Base-by-base conservation (phyloP, 2,797 vertebrate genomes). In the Delichon dasypus region DNA sequence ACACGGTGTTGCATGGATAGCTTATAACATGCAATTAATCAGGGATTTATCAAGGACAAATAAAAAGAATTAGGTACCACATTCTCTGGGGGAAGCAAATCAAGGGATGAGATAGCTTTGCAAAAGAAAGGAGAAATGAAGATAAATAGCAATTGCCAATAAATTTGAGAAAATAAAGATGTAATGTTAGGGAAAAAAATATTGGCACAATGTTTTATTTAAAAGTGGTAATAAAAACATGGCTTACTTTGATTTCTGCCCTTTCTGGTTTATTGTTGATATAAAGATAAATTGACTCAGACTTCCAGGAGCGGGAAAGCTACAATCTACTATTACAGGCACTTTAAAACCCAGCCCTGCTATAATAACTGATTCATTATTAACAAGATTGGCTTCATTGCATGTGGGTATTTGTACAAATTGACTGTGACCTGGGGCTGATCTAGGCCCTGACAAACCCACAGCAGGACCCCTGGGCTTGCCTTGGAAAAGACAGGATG, bases 261-360 rank as follows among this genome's bases (percentile, higher is more conserved):
- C 92, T 95, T 95, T 95, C 94, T 89, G 58, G 47, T 86, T 97
- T 93, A 93, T 90, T 87, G 85, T 87, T 95, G 85, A 93, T 92
- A 94, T 88, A 94, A 97, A 97, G 90, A 97, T 65, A 92, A 96
- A 96, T 93, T 89, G 95, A 91, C 90, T 96, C 68, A 91, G 90
- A 70, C 85, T 94, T 95, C 55, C 84, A 90, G 86, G 68, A 94
- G 83, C 1, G 0, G 81, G 62, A 93, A 90, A 89, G 87, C 89
- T 86, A 72, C 17, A 4, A 91, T 75, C 77, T 92, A 70, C 84
- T 85, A 64, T 77, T 70, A 88, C 22, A 86, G 54, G 70, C 87
- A 92, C 80, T 92, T 95, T 76, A 79, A 89, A 88, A 90, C 58
- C 4, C 75, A 94, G 90, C 80, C 42, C 61, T 76, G 29, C 85